Conservation (phyloP, 1,140 invertebrate species). For the Lerema accius region DNA sequence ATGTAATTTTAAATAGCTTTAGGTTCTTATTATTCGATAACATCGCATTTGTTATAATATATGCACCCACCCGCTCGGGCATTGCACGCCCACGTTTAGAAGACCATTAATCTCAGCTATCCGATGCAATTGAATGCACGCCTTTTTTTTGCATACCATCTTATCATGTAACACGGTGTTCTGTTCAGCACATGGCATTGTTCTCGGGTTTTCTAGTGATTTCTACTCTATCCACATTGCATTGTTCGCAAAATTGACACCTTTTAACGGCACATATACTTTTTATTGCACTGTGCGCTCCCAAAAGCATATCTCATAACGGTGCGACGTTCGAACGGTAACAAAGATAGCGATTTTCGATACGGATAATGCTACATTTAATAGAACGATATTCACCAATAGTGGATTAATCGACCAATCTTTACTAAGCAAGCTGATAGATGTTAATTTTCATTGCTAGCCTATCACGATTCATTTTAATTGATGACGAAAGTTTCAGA, state of each 20-base stretch:
- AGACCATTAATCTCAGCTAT: constrained; percentile 58
- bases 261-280: constrained; percentile 16
- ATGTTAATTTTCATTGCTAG: not conserved
- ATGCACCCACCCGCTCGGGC: constrained; percentile 7
- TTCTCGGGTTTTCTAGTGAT: constrained; percentile 50
- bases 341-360: not conserved
- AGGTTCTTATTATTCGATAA: constrained; percentile 2
- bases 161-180: constrained; percentile 18
- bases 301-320: constrained; percentile 17
- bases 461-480: not conserved
- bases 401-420: not conserved
- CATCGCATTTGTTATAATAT: constrained; percentile 4
- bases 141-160: constrained; percentile 46
- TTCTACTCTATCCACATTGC: constrained; percentile 41
- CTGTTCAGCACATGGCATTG: constrained; percentile 35
- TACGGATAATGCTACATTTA: not conserved
- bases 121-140: constrained; percentile 58
- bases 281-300: constrained; percentile 13
- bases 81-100: constrained; percentile 41
- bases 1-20: not conserved
- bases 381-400: not conserved
- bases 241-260: constrained; percentile 38
- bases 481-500: not conserved
- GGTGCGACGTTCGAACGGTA: not conserved
- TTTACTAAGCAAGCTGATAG: not conserved